Conservation (phyloP, 1,140 invertebrate species). For the Procambarus clarkii region DNA sequence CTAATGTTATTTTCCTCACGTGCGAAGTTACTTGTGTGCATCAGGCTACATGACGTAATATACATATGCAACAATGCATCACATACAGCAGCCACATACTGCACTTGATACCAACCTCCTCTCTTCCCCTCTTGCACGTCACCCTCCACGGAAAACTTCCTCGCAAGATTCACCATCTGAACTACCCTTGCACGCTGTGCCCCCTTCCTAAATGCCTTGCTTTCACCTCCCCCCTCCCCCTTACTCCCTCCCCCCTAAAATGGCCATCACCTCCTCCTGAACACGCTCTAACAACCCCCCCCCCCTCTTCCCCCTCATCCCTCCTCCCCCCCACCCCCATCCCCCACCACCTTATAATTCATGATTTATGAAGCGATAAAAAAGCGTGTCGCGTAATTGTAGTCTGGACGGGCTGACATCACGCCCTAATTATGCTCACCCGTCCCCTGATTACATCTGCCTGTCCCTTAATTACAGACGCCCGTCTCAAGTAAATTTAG, state of each 20-base stretch:
- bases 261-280: too few relatives aligned
- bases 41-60: too few relatives aligned
- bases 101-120: not conserved
- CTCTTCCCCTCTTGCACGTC: not conserved
- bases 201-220: not conserved
- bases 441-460: not conserved
- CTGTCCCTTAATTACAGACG: constrained; percentile 7
- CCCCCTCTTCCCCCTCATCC: not conserved
- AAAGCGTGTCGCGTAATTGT: not conserved
- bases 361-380: not conserved
- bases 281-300: not conserved
- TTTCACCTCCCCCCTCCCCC: not conserved
- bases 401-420: not conserved
- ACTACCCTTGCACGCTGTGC: not conserved
- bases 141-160: too few relatives aligned
- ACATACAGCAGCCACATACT: too few relatives aligned
- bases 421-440: constrained; percentile 20
- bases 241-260: not conserved
- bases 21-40: too few relatives aligned
- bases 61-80: too few relatives aligned
- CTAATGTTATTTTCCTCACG: too few relatives aligned
- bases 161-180: too few relatives aligned
- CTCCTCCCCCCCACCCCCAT: too few relatives aligned
- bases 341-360: not conserved
- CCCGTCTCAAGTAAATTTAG: constrained; percentile 20